These are phyloP conservation scores for Mixornis gularis DNA, from an alignment of 2,113 vertebrate genomes.

Conservation along the genomic window DNA sequence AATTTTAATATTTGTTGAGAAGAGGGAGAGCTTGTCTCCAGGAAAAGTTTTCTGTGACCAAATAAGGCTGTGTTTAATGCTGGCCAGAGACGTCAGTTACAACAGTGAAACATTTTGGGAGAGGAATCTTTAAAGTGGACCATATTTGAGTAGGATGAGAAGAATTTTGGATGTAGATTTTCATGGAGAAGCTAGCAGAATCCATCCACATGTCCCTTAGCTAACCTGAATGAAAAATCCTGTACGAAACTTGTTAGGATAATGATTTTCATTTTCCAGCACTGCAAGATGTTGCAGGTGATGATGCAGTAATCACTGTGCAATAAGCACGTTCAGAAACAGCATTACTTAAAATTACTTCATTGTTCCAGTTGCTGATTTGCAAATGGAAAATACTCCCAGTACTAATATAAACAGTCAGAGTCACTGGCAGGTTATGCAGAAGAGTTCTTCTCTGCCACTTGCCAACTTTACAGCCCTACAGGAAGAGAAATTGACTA, in stretches of 20 bases:
- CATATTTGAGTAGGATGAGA: not conserved
- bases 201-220: not conserved
- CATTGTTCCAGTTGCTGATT: conserved; percentile 12
- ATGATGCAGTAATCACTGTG: conserved; percentile 36
- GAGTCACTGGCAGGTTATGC: not conserved
- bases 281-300: conserved; percentile 25
- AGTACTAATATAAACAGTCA: not conserved
- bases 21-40: not conserved
- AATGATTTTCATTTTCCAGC: conserved; percentile 22
- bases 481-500: not conserved
- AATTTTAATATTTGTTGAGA: not conserved
- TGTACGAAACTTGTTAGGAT: not conserved
- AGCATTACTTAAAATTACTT: conserved; percentile 2
- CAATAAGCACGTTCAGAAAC: conserved; percentile 5
- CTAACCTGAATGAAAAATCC: not conserved
- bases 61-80: not conserved
- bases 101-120: not conserved
- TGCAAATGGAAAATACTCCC: conserved; percentile 17
- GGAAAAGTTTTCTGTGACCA: not conserved
- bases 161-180: not conserved
- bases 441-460: not conserved
- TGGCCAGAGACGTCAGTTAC: not conserved
- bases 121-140: not conserved
- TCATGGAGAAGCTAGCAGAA: not conserved
- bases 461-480: not conserved